Evolutionary conservation across 2,113 vertebrate genomes (phyloP).

Genomic region (Origma solitaria): DNA sequence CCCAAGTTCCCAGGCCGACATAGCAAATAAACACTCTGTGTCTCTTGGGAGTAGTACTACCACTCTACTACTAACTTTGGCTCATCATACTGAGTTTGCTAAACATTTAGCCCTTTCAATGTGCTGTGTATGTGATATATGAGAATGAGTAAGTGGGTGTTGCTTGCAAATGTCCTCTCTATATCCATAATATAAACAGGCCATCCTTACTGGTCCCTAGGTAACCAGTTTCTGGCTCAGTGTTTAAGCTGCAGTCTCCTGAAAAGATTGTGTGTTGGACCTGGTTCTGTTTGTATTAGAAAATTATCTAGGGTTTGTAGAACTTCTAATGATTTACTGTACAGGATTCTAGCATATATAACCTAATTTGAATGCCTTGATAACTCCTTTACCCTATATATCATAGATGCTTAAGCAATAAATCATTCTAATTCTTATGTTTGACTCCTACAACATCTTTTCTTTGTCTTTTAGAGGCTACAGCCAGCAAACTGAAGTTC

Average conservation of each 20-base stretch:
- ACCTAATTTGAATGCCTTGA: not conserved
- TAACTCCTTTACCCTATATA: not conserved
- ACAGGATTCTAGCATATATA: not conserved
- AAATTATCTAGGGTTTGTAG: conserved; percentile 22
- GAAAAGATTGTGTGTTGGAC: not conserved
- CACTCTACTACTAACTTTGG: not conserved
- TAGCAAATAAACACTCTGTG: not conserved
- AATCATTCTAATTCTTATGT: not conserved
- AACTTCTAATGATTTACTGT: not conserved
- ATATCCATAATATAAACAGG: not conserved
- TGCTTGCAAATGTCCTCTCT: not conserved
- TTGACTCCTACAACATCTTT: not conserved
- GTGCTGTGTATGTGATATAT: not conserved
- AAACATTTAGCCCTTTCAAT: not conserved
- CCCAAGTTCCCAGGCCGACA: not conserved
- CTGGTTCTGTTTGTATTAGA: not conserved
- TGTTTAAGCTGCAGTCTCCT: not conserved
- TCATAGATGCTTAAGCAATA: not conserved
- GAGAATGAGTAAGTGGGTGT: conserved; percentile 24
- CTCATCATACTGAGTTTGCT: not conserved
- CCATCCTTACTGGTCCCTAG: not conserved
- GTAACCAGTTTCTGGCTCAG: not conserved
- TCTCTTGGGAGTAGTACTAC: not conserved
- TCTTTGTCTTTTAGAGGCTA: not conserved
- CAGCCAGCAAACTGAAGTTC: not conserved